phyloP scores from a whole-genome alignment of 2,888 invertebrate species.

The Epinotia brunnichana region DNA sequence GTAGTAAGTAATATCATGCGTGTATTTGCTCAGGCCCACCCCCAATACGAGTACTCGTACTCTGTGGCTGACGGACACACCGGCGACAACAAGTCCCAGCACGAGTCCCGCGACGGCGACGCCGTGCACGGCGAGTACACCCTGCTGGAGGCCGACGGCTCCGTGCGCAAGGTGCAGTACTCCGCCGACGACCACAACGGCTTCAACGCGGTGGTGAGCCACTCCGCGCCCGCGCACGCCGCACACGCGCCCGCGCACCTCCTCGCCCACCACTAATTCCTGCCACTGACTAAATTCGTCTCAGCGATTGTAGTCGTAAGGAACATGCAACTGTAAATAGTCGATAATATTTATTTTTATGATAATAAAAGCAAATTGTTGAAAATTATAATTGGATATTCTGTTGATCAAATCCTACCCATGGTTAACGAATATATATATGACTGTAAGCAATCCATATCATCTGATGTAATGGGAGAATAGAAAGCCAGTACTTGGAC shows the following conservation, averaged over 20 bases:
- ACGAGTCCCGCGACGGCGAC: slow-evolving; percentile 70
- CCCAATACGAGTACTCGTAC: slow-evolving; percentile 83
- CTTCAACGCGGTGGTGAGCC: slow-evolving; percentile 72
- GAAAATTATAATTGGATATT: slow-evolving; percentile 20
- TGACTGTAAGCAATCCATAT: too few species aligned
- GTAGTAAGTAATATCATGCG: background rate
- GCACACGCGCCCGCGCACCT: slow-evolving; percentile 53
- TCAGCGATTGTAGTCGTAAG: slow-evolving; percentile 39
- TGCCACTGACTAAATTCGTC: background rate
- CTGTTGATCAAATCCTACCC: background rate
- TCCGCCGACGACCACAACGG: slow-evolving; percentile 80
- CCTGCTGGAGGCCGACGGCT: slow-evolving; percentile 80
- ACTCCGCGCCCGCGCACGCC: slow-evolving; percentile 66
- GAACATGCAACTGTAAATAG: slow-evolving; percentile 47
- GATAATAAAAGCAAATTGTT: slow-evolving; percentile 46
- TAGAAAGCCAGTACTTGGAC: too few species aligned
- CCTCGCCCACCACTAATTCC: slow-evolving; percentile 59
- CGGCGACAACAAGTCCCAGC: slow-evolving; percentile 81
- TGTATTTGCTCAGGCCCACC: slow-evolving; percentile 68
- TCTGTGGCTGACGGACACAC: slow-evolving; percentile 83
- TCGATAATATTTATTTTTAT: slow-evolving; percentile 48
- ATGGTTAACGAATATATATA: too few species aligned
- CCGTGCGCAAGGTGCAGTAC: slow-evolving; percentile 81
- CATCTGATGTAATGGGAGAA: too few species aligned
- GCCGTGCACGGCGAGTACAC: slow-evolving; percentile 75